Percentiles rank a stretch among this genome's conserved stretches.
Evolutionary conservation across 2,888 invertebrate genomes (phyloP).

Genomic region (Abrostola triplasia): DNA sequence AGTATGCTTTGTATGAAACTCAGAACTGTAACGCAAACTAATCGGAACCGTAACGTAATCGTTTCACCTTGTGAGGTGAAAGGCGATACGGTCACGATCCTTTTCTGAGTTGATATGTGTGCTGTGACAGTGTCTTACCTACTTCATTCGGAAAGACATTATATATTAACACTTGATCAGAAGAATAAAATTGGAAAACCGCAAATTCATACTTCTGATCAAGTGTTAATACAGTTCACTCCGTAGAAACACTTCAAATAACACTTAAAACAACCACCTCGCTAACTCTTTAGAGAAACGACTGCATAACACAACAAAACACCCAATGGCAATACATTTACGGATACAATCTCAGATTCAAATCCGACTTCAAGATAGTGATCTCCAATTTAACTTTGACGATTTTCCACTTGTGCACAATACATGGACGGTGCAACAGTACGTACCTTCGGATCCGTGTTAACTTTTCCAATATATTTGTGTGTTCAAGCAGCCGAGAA

Average conservation of each 20-base stretch:
- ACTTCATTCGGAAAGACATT: no score
- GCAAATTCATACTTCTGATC: no score
- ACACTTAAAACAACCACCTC: not conserved
- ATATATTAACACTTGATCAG: no score
- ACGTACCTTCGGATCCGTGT: constrained; percentile 30
- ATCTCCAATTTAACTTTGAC: constrained; percentile 80
- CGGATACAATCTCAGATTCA: constrained; percentile 59
- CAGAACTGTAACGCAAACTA: no score
- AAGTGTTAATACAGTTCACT: no score
- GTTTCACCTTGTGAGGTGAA: no score
- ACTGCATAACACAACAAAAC: constrained; percentile 8
- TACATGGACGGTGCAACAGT: constrained; percentile 57
- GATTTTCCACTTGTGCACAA: constrained; percentile 65
- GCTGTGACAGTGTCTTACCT: no score
- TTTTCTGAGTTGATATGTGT: no score
- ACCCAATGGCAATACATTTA: constrained; percentile 25
- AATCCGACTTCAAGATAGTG: constrained; percentile 63
- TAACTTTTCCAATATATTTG: constrained; percentile 75
- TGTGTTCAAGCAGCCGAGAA: constrained; percentile 51
- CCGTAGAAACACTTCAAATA: not conserved
- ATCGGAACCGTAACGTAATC: no score
- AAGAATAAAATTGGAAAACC: no score
- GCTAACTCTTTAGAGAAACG: not conserved
- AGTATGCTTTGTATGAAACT: no score
- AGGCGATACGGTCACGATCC: no score